Conservation (phyloP, 2,113 vertebrate species). For the Nasalis larvatus region DNA sequence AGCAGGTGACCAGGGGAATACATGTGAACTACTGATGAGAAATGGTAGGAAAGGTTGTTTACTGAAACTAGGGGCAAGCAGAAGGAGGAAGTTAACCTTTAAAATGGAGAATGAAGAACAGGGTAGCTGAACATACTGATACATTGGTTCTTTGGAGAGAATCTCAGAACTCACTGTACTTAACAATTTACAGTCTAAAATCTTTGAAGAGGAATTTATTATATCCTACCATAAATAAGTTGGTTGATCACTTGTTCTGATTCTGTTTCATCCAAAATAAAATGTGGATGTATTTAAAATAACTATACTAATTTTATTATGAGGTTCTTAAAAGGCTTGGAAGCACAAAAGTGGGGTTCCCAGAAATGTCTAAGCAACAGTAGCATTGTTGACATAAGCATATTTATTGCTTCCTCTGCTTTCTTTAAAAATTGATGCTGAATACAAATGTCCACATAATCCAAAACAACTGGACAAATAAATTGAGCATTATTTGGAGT, state of each 20-base stretch:
- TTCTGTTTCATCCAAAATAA: not conserved
- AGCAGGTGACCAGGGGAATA: too few species aligned
- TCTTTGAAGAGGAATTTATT: too few species aligned
- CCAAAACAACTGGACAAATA: not conserved
- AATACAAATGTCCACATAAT: constrained; percentile 10
- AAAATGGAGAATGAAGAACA: too few species aligned
- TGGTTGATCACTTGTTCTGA: not conserved
- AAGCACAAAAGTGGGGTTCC: not conserved
- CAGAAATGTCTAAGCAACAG: not conserved
- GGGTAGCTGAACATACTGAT: too few species aligned
- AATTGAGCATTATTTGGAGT: not conserved
- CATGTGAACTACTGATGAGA: too few species aligned
- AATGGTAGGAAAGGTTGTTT: too few species aligned
- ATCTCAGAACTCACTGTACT: too few species aligned
- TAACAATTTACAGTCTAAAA: too few species aligned
- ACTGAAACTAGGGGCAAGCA: too few species aligned
- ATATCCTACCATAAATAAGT: not conserved
- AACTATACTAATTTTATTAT: not conserved
- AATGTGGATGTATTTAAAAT: not conserved
- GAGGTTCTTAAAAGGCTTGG: not conserved
- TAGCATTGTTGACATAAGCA: not conserved
- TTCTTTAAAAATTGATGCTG: not conserved
- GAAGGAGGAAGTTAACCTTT: too few species aligned
- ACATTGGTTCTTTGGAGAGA: too few species aligned
- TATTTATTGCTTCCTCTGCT: not conserved